A percentile compares a stretch with the other conserved stretches of the same genome.
phyloP scores from a whole-genome alignment of 2,888 invertebrate species.

The Sicus ferrugineus region DNA sequence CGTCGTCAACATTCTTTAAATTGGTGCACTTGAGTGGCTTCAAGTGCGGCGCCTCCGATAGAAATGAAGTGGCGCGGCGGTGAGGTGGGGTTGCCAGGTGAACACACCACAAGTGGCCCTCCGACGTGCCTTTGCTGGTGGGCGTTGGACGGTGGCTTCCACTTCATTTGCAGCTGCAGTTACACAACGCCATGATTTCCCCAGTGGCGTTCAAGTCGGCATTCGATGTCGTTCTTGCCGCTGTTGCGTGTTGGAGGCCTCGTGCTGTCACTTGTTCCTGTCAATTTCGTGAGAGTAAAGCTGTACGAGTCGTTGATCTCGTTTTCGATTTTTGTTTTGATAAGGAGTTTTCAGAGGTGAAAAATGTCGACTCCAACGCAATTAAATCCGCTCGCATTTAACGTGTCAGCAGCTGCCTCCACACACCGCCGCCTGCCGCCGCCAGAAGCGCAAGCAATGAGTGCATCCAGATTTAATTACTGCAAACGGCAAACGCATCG shows the following conservation, averaged over 20 bases:
- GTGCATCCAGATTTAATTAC: conserved; percentile 25
- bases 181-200: conserved; percentile 54
- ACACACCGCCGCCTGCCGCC: not conserved
- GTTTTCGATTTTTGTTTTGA: not conserved
- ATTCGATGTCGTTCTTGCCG: conserved; percentile 35
- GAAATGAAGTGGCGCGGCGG: too few species aligned
- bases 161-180: conserved; percentile 46
- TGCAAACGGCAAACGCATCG: not conserved
- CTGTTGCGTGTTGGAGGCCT: conserved; percentile 33
- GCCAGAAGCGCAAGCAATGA: not conserved
- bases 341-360: not conserved
- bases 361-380: not conserved
- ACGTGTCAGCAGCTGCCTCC: not conserved
- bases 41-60: too few species aligned
- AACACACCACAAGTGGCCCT: too few species aligned
- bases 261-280: conserved; percentile 35
- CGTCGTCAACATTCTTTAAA: not conserved
- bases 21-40: too few species aligned
- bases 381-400: not conserved
- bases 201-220: conserved; percentile 50
- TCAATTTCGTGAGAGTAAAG: conserved; percentile 41
- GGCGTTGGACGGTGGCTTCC: conserved; percentile 35
- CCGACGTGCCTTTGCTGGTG: too few species aligned
- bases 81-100: too few species aligned
- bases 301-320: not conserved